These are phyloP conservation scores for Pilophorus perplexus DNA, from an alignment of 2,888 invertebrate species.

Conservation along the genomic window DNA sequence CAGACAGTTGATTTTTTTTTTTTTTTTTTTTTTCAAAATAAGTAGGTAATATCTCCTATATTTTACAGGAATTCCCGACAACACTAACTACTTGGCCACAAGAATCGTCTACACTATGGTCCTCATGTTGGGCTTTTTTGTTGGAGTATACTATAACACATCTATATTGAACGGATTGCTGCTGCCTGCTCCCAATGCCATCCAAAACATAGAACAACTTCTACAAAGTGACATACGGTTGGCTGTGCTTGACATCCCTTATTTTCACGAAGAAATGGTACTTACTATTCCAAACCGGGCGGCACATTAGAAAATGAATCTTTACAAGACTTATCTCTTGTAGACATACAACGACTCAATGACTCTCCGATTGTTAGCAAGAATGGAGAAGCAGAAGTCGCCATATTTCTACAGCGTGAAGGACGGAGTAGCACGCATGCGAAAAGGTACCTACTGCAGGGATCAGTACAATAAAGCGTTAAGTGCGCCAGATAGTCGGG, in stretches of 20 bases:
- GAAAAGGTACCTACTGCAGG: too few relatives aligned
- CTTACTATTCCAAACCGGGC: too few relatives aligned
- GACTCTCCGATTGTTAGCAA: constrained; percentile 30
- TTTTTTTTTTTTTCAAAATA: not conserved
- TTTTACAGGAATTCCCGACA: constrained; percentile 35
- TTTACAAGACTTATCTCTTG: constrained; percentile 3
- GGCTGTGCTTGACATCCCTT: constrained; percentile 45
- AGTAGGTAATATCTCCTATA: not conserved
- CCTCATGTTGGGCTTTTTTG: constrained; percentile 46
- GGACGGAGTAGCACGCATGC: constrained; percentile 44
- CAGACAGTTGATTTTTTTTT: not conserved
- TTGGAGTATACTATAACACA: constrained; percentile 46
- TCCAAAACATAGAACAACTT: constrained; percentile 45
- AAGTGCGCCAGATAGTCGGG: too few relatives aligned
- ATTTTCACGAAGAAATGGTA: constrained; percentile 36
- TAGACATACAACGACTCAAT: constrained; percentile 40
- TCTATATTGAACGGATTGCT: constrained; percentile 47
- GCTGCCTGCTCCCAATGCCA: constrained; percentile 46
- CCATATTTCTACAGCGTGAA: constrained; percentile 37
- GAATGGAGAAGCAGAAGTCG: constrained; percentile 28
- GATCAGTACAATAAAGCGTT: too few relatives aligned
- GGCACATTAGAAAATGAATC: too few relatives aligned
- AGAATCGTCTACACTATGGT: constrained; percentile 43
- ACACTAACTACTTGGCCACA: constrained; percentile 42
- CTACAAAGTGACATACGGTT: constrained; percentile 45